A percentile compares a stretch with the other conserved stretches of the same genome.
phyloP scores from a whole-genome alignment of 2,113 vertebrate species.

The Eudyptes chrysolophus region DNA sequence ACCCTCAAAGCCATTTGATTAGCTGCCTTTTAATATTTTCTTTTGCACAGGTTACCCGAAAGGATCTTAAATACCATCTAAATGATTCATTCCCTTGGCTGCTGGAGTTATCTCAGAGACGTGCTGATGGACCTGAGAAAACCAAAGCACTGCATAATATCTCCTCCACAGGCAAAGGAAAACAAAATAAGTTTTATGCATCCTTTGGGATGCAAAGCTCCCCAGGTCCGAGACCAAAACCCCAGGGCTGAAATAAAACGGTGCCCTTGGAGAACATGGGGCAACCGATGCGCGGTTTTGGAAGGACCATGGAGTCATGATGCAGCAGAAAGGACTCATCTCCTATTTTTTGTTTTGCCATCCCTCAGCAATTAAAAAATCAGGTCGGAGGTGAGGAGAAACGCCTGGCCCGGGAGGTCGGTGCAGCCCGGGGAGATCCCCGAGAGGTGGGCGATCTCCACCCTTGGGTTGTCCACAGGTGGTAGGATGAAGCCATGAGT shows the following conservation, averaged over 20 bases:
- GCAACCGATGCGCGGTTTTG: not conserved
- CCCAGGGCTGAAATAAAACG: not conserved
- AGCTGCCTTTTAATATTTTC: not conserved
- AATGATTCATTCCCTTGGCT: not conserved
- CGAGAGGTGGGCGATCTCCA: not conserved
- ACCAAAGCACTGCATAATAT: not conserved
- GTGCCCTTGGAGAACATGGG: not conserved
- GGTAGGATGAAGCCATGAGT: accelerated
- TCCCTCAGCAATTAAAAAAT: not conserved
- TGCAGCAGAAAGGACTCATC: not conserved
- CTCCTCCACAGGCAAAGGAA: not conserved
- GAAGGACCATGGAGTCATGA: not conserved
- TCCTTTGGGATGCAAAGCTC: not conserved
- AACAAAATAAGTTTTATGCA: not conserved
- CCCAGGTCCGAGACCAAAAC: not conserved
- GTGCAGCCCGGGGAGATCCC: not conserved
- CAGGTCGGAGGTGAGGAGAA: not conserved
- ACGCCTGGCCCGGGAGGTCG: accelerated
- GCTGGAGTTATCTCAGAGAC: not conserved
- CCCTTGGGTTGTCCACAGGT: not conserved
- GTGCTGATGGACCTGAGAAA: not conserved
- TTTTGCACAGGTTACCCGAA: not conserved
- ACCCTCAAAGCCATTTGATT: slow-evolving; percentile 21
- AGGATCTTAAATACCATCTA: not conserved
- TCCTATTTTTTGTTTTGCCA: not conserved